Base-by-base conservation (phyloP, 2,888 invertebrate genomes). In the Archaeoteleia sp. region DNA sequence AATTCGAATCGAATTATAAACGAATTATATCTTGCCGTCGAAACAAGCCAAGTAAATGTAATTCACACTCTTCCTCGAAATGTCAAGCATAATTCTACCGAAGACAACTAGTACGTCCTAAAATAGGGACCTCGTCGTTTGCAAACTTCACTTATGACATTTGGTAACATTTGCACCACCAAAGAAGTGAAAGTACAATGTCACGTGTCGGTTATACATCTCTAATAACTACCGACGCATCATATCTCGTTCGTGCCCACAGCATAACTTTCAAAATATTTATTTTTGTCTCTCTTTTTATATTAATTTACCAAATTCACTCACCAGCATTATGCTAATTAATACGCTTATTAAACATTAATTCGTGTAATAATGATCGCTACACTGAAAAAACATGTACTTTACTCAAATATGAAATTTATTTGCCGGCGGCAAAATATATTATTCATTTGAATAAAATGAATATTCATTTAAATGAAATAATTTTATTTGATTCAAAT, bases 181-280 rank as follows among this genome's bases (percentile, higher is more conserved):
- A 51, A 60, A 60, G 60, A 60, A 42, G 60, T 35, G 25, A 60
- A 43, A 51, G 51, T 51, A 60, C 60, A 60, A 49, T 61, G 53
- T 61, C 43, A 57, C 27, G 7, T 27, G 15, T 4, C n/a, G n/a
- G n/a, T n/a, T n/a, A n/a, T n/a, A 20, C 55, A 29, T 3, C 29
- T 9, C 29, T n/a, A n/a, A 29, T 29, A 29, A 3, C 43, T 45
- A 37, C 55, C 2, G 8, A 2, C 2, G 23, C n/a, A 39, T 55
- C 46, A 55, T 37, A 32, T 39, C 30, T n/a, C 29, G n/a, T 2
- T 29, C n/a, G 23, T 43, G 1, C 1, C 1, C 4, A 30, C 12
- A 20, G 6, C 29, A 37, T 35, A 43, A 32, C 45, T 55, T 55
- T 45, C 35, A 7, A 25, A 17, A 27, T 55, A 55, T 46, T 55